A percentile compares a stretch with the other conserved stretches of the same genome.
Conservation (phyloP, 2,888 invertebrate species). For the Sipha maydis region DNA sequence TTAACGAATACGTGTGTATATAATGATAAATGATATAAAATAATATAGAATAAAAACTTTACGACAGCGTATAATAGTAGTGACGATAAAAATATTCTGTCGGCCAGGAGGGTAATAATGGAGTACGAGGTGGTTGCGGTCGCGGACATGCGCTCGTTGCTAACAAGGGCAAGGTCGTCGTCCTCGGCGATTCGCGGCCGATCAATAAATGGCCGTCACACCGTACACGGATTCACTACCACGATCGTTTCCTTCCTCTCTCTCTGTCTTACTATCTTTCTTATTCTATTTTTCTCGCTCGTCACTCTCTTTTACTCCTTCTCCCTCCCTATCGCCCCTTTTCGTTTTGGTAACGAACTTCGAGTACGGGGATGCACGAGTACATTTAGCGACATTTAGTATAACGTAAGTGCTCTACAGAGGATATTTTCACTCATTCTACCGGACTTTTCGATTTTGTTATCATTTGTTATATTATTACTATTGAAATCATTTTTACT, state of each 20-base stretch:
- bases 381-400: no score
- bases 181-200: conserved; percentile 49
- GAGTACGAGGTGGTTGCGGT: not conserved
- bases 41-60: not conserved
- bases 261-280: not conserved
- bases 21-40: not conserved
- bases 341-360: no score
- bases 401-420: no score
- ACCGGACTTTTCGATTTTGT: not conserved
- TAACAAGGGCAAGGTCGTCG: conserved; percentile 61
- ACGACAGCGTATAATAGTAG: not conserved
- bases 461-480: no score
- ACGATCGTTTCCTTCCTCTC: not conserved
- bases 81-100: not conserved
- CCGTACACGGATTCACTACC: not conserved
- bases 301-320: no score
- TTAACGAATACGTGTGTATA: no score
- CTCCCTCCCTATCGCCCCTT: not conserved
- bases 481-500: no score
- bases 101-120: conserved; percentile 34
- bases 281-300: no score
- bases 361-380: no score
- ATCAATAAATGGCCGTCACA: conserved; percentile 51
- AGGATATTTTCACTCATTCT: not conserved
- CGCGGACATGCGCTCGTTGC: conserved; percentile 49